A percentile compares a stretch with the other conserved stretches of the same genome.
Conservation (phyloP, 2,888 invertebrate genomes). For the Leucophora obtusa region DNA sequence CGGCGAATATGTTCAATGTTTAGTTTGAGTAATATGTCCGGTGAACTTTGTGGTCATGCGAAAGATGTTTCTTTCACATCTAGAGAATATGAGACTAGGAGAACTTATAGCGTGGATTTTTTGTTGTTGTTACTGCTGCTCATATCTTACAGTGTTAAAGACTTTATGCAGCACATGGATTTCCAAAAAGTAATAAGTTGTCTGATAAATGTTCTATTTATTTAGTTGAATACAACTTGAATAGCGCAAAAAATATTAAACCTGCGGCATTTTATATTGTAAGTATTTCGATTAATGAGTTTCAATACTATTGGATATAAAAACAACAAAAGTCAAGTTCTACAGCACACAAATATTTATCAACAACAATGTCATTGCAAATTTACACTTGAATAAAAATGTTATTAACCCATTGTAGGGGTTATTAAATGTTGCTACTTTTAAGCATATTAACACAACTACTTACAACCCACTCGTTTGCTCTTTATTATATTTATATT, state of each 20-base stretch:
- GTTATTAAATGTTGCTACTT: neutral
- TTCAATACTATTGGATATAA: slow-evolving; percentile 19
- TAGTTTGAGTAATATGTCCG: slow-evolving; percentile 69
- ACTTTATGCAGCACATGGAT: slow-evolving; percentile 38
- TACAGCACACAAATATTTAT: too few species aligned
- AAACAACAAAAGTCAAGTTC: slow-evolving; percentile 23
- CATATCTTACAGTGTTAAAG: slow-evolving; percentile 53
- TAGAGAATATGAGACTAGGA: slow-evolving; percentile 9
- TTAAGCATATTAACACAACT: too few species aligned
- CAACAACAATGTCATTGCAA: slow-evolving; percentile 19
- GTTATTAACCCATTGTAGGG: neutral
- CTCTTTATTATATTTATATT: neutral
- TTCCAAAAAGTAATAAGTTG: slow-evolving; percentile 58
- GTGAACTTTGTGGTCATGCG: slow-evolving; percentile 70
- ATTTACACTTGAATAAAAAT: neutral
- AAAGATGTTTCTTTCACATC: slow-evolving; percentile 66
- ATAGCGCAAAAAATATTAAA: slow-evolving; percentile 17
- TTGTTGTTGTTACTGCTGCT: slow-evolving; percentile 9
- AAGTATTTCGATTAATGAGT: slow-evolving; percentile 57
- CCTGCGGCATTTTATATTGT: slow-evolving; percentile 47
- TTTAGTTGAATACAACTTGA: slow-evolving; percentile 59
- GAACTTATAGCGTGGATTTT: neutral
- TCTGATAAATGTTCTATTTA: slow-evolving; percentile 71
- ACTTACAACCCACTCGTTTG: slow-evolving; percentile 11
- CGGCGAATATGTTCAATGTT: slow-evolving; percentile 50